Conservation (phyloP, 2,113 vertebrate species). For the Mesoclemmys tuberculata region DNA sequence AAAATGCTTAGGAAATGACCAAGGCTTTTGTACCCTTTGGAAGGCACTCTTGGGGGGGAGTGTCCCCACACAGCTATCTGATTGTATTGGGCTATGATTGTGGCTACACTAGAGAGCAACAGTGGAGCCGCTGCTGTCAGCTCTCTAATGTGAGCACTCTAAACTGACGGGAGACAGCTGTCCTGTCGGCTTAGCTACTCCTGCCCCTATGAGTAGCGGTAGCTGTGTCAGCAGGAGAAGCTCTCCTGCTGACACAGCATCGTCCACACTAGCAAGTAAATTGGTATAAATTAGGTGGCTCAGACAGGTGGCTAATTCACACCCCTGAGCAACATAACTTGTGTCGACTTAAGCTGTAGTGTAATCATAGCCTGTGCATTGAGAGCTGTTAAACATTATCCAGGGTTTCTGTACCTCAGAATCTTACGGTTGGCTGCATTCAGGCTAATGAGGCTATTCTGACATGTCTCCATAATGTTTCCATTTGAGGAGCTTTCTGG, state of each 20-base stretch:
- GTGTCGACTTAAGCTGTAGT: neutral
- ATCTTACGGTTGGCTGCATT: neutral
- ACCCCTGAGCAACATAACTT: neutral
- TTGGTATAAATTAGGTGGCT: neutral
- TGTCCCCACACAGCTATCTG: fast-evolving
- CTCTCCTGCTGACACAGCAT: neutral
- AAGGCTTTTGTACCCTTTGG: neutral
- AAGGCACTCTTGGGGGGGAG: neutral
- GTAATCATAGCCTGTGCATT: neutral
- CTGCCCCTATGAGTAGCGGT: fast-evolving
- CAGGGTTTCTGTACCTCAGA: neutral
- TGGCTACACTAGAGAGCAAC: neutral
- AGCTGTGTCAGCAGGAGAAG: neutral
- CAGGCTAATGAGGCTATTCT: neutral
- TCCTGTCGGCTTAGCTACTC: neutral
- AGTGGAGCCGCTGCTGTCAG: neutral
- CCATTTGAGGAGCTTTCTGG: neutral
- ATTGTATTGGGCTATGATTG: neutral
- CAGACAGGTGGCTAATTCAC: neutral
- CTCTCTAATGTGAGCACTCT: neutral
- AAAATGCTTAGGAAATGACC: neutral
- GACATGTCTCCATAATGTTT: neutral
- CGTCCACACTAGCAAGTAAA: too few species aligned
- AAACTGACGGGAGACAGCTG: neutral
- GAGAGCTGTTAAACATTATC: neutral